phyloP scores from a whole-genome alignment of 2,797 vertebrate species.

The Nannoperca obscura region DNA sequence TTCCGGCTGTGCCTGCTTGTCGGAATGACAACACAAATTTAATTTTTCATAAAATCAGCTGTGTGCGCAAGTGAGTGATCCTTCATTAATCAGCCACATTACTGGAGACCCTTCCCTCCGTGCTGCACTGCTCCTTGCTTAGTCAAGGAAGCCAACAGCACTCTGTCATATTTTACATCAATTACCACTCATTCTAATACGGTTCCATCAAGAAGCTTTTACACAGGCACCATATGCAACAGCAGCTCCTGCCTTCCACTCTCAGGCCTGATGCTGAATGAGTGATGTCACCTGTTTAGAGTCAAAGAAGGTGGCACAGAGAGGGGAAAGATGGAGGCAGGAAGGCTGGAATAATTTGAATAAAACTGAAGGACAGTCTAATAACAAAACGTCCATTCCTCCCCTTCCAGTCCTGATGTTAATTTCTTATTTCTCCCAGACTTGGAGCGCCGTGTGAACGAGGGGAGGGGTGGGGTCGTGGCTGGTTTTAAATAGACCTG shows the following conservation, averaged over 20 bases:
- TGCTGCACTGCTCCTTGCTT: slow-evolving; percentile 91
- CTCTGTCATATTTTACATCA: slow-evolving; percentile 99
- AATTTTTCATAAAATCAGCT: slow-evolving; percentile 99
- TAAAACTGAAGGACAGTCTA: slow-evolving; percentile 95
- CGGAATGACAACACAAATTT: slow-evolving; percentile 97
- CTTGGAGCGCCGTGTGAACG: slow-evolving; percentile 81
- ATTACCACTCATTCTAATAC: slow-evolving; percentile 97
- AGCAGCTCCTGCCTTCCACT: slow-evolving; percentile 82
- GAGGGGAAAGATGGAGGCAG: slow-evolving; percentile 59
- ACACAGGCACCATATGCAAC: slow-evolving; percentile 95
- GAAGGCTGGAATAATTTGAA: slow-evolving; percentile 92
- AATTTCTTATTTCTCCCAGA: slow-evolving; percentile 97
- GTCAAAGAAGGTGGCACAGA: slow-evolving; percentile 61
- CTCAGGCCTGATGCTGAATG: slow-evolving; percentile 86
- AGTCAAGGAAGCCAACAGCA: slow-evolving; percentile 94
- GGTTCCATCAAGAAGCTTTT: slow-evolving; percentile 95
- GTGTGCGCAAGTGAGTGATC: slow-evolving; percentile 89
- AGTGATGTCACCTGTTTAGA: slow-evolving; percentile 92
- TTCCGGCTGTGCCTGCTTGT: slow-evolving; percentile 95
- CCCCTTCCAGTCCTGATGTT: slow-evolving; percentile 91
- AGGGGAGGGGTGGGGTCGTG: slow-evolving; percentile 96
- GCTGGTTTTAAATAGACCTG: slow-evolving; percentile 99
- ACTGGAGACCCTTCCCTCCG: slow-evolving; percentile 89
- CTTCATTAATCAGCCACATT: slow-evolving; percentile 99
- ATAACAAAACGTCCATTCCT: slow-evolving; percentile 93